Conservation (phyloP, 2,113 vertebrate genomes). For the Toxotes chatareus region DNA sequence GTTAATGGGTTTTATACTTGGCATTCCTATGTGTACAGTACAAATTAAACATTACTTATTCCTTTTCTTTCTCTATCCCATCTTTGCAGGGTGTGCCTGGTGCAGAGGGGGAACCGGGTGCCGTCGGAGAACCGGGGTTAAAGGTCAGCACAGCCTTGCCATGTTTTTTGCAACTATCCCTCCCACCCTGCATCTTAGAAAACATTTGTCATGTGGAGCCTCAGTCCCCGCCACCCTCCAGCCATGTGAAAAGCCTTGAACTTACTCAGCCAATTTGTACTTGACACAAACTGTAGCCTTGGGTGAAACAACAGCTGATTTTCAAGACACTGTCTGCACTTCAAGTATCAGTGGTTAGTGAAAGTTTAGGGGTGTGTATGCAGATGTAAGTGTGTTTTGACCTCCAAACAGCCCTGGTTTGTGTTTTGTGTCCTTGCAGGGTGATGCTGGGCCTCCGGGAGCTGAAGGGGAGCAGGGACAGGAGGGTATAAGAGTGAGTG, state of each 20-base stretch:
- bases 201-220: conserved; percentile 18
- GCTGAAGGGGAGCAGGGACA: conserved; percentile 88
- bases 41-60: background rate
- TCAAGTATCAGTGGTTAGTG: background rate
- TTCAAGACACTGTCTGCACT: background rate
- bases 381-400: conserved; percentile 14
- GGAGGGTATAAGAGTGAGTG: conserved; percentile 89
- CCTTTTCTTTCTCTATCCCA: background rate
- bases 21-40: background rate
- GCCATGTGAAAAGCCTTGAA: conserved; percentile 11
- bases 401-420: conserved; percentile 38
- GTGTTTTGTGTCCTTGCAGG: conserved; percentile 80
- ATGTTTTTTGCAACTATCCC: background rate
- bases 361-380: background rate
- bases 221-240: background rate
- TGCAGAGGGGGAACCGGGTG: conserved; percentile 90
- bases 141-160: conserved; percentile 83
- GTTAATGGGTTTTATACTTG: background rate
- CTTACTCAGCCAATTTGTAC: background rate
- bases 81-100: conserved; percentile 90
- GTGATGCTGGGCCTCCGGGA: conserved; percentile 86
- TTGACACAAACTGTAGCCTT: background rate
- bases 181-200: background rate
- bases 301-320: conserved; percentile 7
- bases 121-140: conserved; percentile 89